Conservation (phyloP, 1,140 invertebrate genomes). For the Centruroides vittatus region DNA sequence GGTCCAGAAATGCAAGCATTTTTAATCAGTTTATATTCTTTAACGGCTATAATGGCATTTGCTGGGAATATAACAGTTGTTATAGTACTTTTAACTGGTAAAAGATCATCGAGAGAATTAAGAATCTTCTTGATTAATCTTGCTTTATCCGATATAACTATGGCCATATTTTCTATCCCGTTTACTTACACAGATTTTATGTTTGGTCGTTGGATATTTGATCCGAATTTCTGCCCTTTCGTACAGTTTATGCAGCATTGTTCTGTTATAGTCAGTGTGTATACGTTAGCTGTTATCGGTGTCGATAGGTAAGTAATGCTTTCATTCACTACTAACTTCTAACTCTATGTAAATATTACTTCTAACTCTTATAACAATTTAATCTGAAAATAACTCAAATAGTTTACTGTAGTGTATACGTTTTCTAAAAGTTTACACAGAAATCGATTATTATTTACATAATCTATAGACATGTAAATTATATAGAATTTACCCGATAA, state of each 20-base stretch:
- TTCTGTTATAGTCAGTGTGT: slow-evolving; percentile 31
- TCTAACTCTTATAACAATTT: background rate
- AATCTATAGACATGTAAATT: no score
- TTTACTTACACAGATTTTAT: slow-evolving; percentile 34
- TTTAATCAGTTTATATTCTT: slow-evolving; percentile 26
- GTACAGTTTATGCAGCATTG: slow-evolving; percentile 31
- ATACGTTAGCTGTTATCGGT: slow-evolving; percentile 32
- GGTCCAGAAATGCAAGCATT: slow-evolving; percentile 22
- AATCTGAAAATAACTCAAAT: no score
- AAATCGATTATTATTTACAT: no score
- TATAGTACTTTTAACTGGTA: slow-evolving; percentile 26
- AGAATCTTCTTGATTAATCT: slow-evolving; percentile 32
- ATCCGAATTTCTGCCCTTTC: slow-evolving; percentile 28
- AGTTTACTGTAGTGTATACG: no score
- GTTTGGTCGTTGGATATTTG: slow-evolving; percentile 31
- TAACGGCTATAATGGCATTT: slow-evolving; percentile 27
- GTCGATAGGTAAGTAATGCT: slow-evolving; percentile 28
- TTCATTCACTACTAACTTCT: background rate
- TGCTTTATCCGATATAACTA: slow-evolving; percentile 30
- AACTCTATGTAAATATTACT: no score
- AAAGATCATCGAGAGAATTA: slow-evolving; percentile 26
- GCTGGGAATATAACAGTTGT: slow-evolving; percentile 29
- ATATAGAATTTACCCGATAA: no score
- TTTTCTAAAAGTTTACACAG: no score
- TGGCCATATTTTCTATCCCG: slow-evolving; percentile 33